phyloP scores from a whole-genome alignment of 2,797 vertebrate genomes.

The Ambastaia sidthimunki region DNA sequence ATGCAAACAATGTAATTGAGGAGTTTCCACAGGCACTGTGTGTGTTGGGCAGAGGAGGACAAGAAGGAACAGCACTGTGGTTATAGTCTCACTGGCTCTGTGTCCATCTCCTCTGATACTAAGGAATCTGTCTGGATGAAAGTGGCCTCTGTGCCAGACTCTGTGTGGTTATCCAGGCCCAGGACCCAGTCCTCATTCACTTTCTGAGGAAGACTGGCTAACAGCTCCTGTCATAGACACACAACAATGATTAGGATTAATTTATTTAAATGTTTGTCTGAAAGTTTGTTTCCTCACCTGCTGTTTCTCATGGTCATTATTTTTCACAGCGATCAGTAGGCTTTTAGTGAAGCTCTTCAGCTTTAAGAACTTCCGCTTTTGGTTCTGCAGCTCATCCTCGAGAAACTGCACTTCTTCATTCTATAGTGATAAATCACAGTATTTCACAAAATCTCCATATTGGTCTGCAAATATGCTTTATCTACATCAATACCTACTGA shows the following conservation, averaged over 20 bases:
- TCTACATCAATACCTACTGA: too few relatives aligned
- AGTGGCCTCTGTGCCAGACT: constrained; percentile 67
- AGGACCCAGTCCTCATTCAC: constrained; percentile 88
- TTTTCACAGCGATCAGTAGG: constrained; percentile 89
- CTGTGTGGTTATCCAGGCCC: constrained; percentile 75
- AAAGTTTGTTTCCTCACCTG: constrained; percentile 76
- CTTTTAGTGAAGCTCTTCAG: constrained; percentile 89
- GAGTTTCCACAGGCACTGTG: constrained; percentile 59
- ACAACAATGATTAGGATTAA: background rate
- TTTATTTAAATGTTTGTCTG: background rate
- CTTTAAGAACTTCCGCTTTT: constrained; percentile 93
- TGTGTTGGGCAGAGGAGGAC: constrained; percentile 31
- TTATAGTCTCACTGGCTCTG: constrained; percentile 78
- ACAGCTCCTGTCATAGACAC: constrained; percentile 82
- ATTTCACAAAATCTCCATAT: background rate
- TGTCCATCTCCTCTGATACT: constrained; percentile 89
- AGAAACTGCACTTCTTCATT: constrained; percentile 96
- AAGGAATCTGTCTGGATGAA: constrained; percentile 81
- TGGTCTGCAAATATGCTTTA: too few relatives aligned
- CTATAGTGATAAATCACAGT: constrained; percentile 69
- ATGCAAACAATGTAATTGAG: constrained; percentile 38
- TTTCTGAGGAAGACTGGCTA: constrained; percentile 93
- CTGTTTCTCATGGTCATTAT: constrained; percentile 90
- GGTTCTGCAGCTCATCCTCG: constrained; percentile 91
- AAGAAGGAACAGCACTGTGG: constrained; percentile 3